phyloP scores from a whole-genome alignment of 1,140 invertebrate species.

The Drosophila sp. region DNA sequence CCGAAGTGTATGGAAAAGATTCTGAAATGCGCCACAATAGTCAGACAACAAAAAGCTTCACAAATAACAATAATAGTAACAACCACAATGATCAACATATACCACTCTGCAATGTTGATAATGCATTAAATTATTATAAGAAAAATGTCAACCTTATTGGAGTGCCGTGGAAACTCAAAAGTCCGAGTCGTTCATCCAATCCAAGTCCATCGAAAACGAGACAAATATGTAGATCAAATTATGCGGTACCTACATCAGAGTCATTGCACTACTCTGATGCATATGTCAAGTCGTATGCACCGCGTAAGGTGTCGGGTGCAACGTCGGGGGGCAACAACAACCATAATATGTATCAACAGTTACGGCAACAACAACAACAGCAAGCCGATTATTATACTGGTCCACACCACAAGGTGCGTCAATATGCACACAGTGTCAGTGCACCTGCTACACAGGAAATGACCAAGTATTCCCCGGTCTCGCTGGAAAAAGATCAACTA shows the following conservation, averaged over 20 bases:
- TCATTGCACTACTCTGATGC: constrained; percentile 32
- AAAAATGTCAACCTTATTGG: constrained; percentile 39
- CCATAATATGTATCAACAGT: constrained; percentile 41
- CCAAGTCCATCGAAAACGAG: constrained; percentile 46
- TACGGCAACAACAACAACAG: neutral
- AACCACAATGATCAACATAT: constrained; percentile 21
- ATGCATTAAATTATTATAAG: constrained; percentile 65
- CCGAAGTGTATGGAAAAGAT: constrained; percentile 33
- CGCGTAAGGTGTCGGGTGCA: constrained; percentile 14
- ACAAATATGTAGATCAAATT: constrained; percentile 30
- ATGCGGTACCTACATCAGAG: constrained; percentile 35
- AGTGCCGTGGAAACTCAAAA: constrained; percentile 41
- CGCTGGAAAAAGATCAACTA: constrained; percentile 39
- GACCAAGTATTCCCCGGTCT: constrained; percentile 21
- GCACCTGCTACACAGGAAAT: constrained; percentile 33
- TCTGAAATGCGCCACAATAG: constrained; percentile 67
- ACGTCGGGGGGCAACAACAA: constrained; percentile 41
- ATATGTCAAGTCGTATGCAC: constrained; percentile 32
- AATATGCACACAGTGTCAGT: constrained; percentile 27
- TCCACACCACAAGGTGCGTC: constrained; percentile 24
- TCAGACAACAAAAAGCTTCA: constrained; percentile 46
- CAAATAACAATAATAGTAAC: constrained; percentile 41
- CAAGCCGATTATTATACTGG: constrained; percentile 41
- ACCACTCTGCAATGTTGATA: constrained; percentile 58
- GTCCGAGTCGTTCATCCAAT: constrained; percentile 32